A percentile compares a stretch with the other conserved stretches of the same genome.
phyloP scores from a whole-genome alignment of 2,113 vertebrate genomes.

The Phaethornis superciliosus region DNA sequence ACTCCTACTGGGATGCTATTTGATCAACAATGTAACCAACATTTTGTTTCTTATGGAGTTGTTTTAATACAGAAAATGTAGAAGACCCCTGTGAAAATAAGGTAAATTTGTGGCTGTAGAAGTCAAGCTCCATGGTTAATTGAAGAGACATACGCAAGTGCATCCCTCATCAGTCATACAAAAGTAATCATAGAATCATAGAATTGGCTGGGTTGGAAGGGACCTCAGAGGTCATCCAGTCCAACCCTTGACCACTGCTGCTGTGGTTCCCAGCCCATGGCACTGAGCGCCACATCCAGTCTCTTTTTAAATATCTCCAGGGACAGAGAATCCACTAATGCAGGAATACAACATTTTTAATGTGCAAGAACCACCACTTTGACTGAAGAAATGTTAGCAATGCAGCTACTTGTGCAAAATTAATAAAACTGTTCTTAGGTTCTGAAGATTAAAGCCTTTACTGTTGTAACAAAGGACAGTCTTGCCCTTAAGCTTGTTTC shows the following conservation, averaged over 20 bases:
- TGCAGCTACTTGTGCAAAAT: not conserved
- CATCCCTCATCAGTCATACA: not conserved
- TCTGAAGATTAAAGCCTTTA: not conserved
- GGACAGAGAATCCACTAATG: no score
- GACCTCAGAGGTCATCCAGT: no score
- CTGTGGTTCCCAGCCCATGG: no score
- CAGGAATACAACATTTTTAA: not conserved
- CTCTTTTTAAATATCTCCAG: no score
- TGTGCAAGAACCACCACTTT: not conserved
- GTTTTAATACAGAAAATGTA: not conserved
- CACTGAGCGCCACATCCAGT: no score
- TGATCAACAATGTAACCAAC: not conserved
- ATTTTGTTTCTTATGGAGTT: not conserved
- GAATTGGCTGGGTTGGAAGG: no score
- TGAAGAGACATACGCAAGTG: not conserved
- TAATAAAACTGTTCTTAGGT: not conserved
- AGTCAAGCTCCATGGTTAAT: fast-evolving
- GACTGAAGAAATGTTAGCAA: not conserved
- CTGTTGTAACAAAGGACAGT: not conserved
- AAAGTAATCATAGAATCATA: no score
- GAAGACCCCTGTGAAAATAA: not conserved
- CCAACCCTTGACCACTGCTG: no score
- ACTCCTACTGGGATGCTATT: not conserved
- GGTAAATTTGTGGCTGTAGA: not conserved
- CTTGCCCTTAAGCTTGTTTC: not conserved